Percentiles rank a stretch among this genome's conserved stretches.
These are phyloP conservation scores for Phyllopteryx taeniolatus DNA, from an alignment of 2,113 vertebrate genomes.

Conservation along the genomic window DNA sequence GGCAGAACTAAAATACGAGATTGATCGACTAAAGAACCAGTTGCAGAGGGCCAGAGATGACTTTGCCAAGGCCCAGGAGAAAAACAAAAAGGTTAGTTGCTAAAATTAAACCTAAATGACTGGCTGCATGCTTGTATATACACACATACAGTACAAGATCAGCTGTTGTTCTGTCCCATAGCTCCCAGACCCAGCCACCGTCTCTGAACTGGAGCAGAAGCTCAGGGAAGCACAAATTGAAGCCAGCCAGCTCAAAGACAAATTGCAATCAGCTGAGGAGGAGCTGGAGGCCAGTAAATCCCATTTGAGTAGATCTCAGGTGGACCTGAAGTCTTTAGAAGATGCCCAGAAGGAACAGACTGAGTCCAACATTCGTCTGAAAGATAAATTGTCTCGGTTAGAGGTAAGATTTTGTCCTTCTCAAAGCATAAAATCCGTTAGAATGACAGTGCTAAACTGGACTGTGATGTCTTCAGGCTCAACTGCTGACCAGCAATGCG, in stretches of 20 bases:
- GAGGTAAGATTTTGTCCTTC: conserved; percentile 56
- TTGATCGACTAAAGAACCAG: conserved; percentile 73
- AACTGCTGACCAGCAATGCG: conserved; percentile 58
- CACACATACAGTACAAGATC: background rate
- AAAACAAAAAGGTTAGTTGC: conserved; percentile 63
- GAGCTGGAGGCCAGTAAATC: conserved; percentile 77
- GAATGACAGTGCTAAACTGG: background rate
- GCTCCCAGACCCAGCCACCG: conserved; percentile 76
- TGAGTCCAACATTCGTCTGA: conserved; percentile 48
- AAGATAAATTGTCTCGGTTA: conserved; percentile 65
- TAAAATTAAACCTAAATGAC: background rate
- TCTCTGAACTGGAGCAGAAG: conserved; percentile 78
- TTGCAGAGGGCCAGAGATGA: conserved; percentile 74
- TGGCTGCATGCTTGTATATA: background rate
- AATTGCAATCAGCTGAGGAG: conserved; percentile 69
- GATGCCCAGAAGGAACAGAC: conserved; percentile 49
- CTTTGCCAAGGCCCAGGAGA: conserved; percentile 70
- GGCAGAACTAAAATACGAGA: conserved; percentile 73
- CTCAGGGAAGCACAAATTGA: conserved; percentile 71
- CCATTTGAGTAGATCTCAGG: conserved; percentile 58
- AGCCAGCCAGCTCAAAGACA: conserved; percentile 70
- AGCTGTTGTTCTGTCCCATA: conserved; percentile 11
- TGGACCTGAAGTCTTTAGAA: conserved; percentile 33
- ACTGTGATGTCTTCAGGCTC: conserved; percentile 42
- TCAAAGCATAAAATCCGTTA: background rate